Evolutionary conservation across 2,888 invertebrate species (phyloP), one percentile per base, ranked within the genome.

Genomic region (Zygogramma bicolorata): DNA sequence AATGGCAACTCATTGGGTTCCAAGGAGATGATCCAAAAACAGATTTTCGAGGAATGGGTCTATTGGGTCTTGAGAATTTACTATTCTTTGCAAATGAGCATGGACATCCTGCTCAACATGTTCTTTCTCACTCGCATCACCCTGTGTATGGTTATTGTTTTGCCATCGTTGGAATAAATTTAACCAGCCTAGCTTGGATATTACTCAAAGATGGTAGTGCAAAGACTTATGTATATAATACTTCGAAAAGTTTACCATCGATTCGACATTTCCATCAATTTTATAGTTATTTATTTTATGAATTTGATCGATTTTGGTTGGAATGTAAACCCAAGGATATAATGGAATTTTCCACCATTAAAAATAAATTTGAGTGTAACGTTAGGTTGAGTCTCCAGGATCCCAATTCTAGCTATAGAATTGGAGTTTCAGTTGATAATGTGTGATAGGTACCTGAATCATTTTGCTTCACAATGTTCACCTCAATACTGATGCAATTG

Each of bases 21-120:
- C 98, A 98, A 90, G 99, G 99, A 15, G 96, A 97, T 83, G 98
- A 99, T 89, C 99, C 99, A 0, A 95, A 96, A 87, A 99, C 99
- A 0, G 99, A 99, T 88, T 99, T 99, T 84, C 92, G 99, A 65
- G 99, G 99, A 74, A 99, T 99, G 98, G 99, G 99, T 25, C 87
- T 98, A 72, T 89, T 99, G 46, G 98, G 98, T 7, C 88, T 99
- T 59, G 95, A 98, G 81, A 98, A 98, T 88, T 89, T 99, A 0
- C 84, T 97, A 81, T 97, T 90, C 84, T 97, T 98, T 88, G 94
- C 95, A 27, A 90, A 90, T 38, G 94, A 95, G 83, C 96, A 96
- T 86, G 92, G 92, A 20, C 91, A 91, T 80, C 92, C 93, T 15
- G 94, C 97, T 1, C 91, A 91, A 65, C 94, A 96, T 85, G 94